These are phyloP conservation scores for Eptesicus fuscus DNA, from an alignment of 2,113 vertebrate genomes.

Conservation along the genomic window DNA sequence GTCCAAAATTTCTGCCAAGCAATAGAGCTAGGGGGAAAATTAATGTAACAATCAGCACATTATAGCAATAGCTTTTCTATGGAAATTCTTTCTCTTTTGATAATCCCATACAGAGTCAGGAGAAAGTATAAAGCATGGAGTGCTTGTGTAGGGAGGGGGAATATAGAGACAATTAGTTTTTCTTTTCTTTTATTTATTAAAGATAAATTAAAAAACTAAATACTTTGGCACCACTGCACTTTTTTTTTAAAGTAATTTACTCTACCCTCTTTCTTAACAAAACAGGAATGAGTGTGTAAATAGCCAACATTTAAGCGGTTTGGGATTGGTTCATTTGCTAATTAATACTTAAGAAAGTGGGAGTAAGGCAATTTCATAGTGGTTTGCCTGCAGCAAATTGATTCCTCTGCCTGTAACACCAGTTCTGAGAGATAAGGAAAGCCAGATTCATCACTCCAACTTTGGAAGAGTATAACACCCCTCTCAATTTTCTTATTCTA, in stretches of 20 bases:
- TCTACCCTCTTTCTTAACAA: constrained; percentile 39
- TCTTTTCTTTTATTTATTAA: constrained; percentile 29
- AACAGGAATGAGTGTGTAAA: constrained; percentile 36
- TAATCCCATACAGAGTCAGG: background rate
- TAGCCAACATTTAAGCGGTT: constrained; percentile 62
- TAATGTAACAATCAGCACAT: constrained; percentile 64
- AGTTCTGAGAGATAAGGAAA: background rate
- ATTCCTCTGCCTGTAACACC: background rate
- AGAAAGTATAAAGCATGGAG: background rate
- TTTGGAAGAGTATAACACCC: background rate
- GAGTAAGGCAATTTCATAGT: constrained; percentile 13
- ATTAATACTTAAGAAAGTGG: constrained; percentile 71
- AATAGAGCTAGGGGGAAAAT: constrained; percentile 42
- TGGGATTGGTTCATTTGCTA: constrained; percentile 70
- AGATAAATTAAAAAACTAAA: constrained; percentile 59
- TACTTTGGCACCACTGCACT: constrained; percentile 1
- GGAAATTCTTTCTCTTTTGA: constrained; percentile 56
- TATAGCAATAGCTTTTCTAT: constrained; percentile 71
- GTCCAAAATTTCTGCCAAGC: constrained; percentile 73
- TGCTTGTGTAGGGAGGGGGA: background rate
- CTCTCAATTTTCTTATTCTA: background rate
- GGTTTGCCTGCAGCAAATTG: constrained; percentile 16
- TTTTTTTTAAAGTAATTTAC: constrained; percentile 29
- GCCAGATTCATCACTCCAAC: background rate
- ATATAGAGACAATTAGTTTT: background rate